Evolutionary conservation across 2,888 invertebrate species (phyloP), one percentile per base, ranked within the genome.

Genomic region (Cryptocephalus primarius): DNA sequence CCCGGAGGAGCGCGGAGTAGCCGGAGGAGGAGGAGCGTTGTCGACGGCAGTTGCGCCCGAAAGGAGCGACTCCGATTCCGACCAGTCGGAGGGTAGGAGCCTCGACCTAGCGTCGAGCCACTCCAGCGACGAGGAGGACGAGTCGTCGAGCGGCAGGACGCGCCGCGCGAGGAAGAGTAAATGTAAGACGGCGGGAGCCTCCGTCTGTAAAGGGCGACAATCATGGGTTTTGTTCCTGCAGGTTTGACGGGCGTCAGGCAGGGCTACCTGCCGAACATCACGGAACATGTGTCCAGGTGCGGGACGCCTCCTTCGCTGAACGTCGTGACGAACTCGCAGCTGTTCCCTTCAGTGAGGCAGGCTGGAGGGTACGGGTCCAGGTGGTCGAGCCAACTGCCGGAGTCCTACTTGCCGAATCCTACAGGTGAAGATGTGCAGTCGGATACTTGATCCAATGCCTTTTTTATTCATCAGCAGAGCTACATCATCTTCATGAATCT

Each of bases 31-130:
- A 34, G 49, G 33, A 45, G 48, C 11, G 31, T 48, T 66, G 68
- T 44, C 71, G 49, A 46, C 42, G 46, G 53, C 32, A 31, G 48
- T 9, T 42, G 43, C 9, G 40, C 43, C 33, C 52, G 67, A n/a
- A 4, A 72, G 82, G 8, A 80, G 82, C 59, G 82, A 82, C 54
- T 82, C 85, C 0, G 91, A 92, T 60, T 87, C 88, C 0, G 90
- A 91, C 43, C 78, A 74, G 44, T 85, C 86, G 3, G 76, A 76
- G 58, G 88, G 87, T 2, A 77, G 88, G 36, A 88, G 88, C 60
- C 74, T 95, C 49, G 94, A 94, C 60, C 77, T 95, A 43, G 94
- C 94, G 10, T 94, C 94, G 42, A 93, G 93, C 65, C 95, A 95
- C 72, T 92, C 92, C 9, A 93, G 92, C 42, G 95, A 95, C 62